Conservation (phyloP, 2,888 invertebrate species). For the Ornithoptera priamus region DNA sequence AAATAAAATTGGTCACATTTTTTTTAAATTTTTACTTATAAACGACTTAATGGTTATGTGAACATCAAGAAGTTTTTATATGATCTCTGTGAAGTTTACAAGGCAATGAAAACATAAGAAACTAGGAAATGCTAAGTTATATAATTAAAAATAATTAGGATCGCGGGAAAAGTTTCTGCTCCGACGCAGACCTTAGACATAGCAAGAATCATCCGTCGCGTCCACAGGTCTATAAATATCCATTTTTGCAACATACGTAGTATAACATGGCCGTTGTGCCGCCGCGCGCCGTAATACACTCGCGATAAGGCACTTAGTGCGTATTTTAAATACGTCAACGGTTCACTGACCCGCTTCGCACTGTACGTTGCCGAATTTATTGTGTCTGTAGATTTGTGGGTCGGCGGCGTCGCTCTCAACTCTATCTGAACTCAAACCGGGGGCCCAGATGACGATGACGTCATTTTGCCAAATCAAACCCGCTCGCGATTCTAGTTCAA, state of each 20-base stretch:
- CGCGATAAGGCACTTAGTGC: conserved; percentile 75
- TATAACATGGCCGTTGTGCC: conserved; percentile 59
- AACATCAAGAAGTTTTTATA: conserved; percentile 17
- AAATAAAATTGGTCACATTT: conserved; percentile 43
- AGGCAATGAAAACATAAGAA: no score
- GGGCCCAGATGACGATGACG: conserved; percentile 72
- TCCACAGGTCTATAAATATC: conserved; percentile 71
- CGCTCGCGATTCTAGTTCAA: conserved; percentile 72
- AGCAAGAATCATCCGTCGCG: conserved; percentile 67
- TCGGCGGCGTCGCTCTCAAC: conserved; percentile 53
- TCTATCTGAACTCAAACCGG: conserved; percentile 72
- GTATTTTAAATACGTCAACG: conserved; percentile 78
- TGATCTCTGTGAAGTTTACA: conserved; percentile 1
- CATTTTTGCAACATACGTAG: conserved; percentile 68
- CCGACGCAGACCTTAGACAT: conserved; percentile 60
- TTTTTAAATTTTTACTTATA: conserved; percentile 24
- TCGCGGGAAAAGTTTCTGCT: conserved; percentile 41
- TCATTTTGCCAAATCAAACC: conserved; percentile 65
- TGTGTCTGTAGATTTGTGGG: conserved; percentile 80
- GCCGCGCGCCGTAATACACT: conserved; percentile 69
- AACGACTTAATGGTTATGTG: conserved; percentile 16
- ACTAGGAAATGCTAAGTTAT: not conserved
- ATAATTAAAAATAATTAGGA: not conserved
- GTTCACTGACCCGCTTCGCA: conserved; percentile 75
- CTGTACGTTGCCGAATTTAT: conserved; percentile 74